Evolutionary conservation across 2,113 vertebrate species (phyloP).

Genomic region (Oryctolagus cuniculus): DNA sequence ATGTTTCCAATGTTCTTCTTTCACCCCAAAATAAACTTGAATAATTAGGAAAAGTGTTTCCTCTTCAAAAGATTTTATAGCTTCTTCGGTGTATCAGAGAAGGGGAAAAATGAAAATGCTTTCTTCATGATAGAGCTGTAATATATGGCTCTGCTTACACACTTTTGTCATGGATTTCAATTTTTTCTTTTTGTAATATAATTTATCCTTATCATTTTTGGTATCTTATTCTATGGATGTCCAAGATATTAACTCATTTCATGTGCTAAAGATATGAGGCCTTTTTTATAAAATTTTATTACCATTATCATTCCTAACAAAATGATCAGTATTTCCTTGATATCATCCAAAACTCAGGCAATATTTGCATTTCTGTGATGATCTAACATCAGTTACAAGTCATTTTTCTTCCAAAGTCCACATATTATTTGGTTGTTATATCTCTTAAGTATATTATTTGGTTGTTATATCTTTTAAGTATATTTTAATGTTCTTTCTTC

Average conservation of each 20-base stretch:
- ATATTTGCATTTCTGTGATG: background rate
- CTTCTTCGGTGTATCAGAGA: constrained; percentile 11
- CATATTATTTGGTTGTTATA: background rate
- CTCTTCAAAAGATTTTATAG: background rate
- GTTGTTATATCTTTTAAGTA: background rate
- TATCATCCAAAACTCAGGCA: background rate
- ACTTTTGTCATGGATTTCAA: background rate
- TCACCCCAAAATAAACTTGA: background rate
- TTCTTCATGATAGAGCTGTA: background rate
- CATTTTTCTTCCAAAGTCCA: background rate
- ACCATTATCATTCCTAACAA: background rate
- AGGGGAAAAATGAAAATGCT: background rate
- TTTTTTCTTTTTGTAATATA: constrained; percentile 32
- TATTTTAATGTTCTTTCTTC: background rate
- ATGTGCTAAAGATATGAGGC: background rate
- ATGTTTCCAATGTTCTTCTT: background rate
- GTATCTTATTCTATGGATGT: background rate
- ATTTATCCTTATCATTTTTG: constrained; percentile 10
- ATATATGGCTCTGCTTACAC: background rate
- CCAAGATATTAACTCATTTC: background rate
- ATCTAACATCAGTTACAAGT: background rate
- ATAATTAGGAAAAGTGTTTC: background rate
- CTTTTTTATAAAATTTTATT: background rate
- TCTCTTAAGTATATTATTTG: background rate
- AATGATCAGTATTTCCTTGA: background rate